Percentiles rank a stretch among this genome's conserved stretches.
phyloP scores from a whole-genome alignment of 2,113 vertebrate genomes.

The Columba livia region DNA sequence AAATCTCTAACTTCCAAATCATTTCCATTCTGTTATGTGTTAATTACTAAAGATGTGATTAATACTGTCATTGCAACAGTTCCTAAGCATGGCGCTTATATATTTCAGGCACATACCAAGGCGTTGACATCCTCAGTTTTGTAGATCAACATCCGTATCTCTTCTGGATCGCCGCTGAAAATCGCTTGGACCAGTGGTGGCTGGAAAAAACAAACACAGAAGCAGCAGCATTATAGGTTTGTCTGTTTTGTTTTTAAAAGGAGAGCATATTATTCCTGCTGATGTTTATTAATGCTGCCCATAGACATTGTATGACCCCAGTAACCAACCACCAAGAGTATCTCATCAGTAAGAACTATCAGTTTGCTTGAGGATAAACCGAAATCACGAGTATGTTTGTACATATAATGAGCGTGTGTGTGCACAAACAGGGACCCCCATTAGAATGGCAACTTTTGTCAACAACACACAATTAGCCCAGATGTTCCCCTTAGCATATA shows the following conservation, averaged over 20 bases:
- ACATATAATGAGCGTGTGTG: neutral
- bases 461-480: slow-evolving; percentile 8
- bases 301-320: neutral
- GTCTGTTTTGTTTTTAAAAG: neutral
- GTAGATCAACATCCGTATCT: slow-evolving; percentile 94
- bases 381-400: neutral
- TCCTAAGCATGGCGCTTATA: neutral
- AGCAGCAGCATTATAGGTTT: neutral
- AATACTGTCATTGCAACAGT: neutral
- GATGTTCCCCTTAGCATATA: slow-evolving; percentile 34
- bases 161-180: slow-evolving; percentile 94
- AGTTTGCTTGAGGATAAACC: neutral
- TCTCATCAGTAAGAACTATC: neutral
- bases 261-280: neutral
- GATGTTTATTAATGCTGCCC: neutral
- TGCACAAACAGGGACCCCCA: neutral
- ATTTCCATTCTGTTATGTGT: neutral
- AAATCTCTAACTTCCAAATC: neutral
- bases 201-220: slow-evolving; percentile 71
- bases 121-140: slow-evolving; percentile 97
- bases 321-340: neutral
- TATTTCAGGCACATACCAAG: slow-evolving; percentile 78
- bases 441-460: neutral
- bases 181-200: slow-evolving; percentile 96
- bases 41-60: neutral